phyloP scores from a whole-genome alignment of 2,888 invertebrate genomes.

The Allacma fusca region DNA sequence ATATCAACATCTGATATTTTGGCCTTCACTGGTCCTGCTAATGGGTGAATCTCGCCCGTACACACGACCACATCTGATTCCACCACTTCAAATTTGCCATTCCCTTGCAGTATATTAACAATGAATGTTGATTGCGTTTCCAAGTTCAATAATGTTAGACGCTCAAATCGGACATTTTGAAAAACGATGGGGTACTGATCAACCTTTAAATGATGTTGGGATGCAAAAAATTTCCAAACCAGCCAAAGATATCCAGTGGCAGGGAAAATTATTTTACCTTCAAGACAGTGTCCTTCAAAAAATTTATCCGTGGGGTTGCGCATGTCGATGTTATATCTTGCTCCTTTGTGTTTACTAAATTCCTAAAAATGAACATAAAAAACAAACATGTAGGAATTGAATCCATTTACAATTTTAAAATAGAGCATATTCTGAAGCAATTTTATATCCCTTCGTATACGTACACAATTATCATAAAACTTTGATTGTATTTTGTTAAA shows the following conservation, averaged over 20 bases:
- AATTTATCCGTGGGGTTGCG: constrained; percentile 76
- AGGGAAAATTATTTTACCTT: constrained; percentile 90
- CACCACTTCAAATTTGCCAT: constrained; percentile 68
- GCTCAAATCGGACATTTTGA: constrained; percentile 82
- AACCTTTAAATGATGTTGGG: constrained; percentile 73
- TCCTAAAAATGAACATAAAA: background rate
- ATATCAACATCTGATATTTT: too few species aligned
- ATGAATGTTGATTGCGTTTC: constrained; percentile 73
- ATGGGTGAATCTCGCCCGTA: constrained; percentile 63
- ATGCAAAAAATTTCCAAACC: constrained; percentile 79
- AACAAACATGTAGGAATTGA: too few species aligned
- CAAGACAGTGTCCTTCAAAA: constrained; percentile 81
- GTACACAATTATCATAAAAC: too few species aligned
- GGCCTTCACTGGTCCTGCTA: too few species aligned
- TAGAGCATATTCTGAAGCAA: too few species aligned
- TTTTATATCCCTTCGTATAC: too few species aligned
- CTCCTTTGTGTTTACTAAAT: background rate
- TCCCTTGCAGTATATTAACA: constrained; percentile 81
- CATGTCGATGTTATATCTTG: background rate
- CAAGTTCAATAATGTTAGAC: constrained; percentile 81
- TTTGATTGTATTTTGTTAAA: too few species aligned
- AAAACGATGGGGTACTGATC: constrained; percentile 81
- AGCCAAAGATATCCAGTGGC: constrained; percentile 91
- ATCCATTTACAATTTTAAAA: too few species aligned
- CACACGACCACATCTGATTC: constrained; percentile 64